Evolutionary conservation across 2,113 vertebrate genomes (phyloP), one percentile per base, ranked within the genome.

Genomic region (Lophochroa leadbeateri): DNA sequence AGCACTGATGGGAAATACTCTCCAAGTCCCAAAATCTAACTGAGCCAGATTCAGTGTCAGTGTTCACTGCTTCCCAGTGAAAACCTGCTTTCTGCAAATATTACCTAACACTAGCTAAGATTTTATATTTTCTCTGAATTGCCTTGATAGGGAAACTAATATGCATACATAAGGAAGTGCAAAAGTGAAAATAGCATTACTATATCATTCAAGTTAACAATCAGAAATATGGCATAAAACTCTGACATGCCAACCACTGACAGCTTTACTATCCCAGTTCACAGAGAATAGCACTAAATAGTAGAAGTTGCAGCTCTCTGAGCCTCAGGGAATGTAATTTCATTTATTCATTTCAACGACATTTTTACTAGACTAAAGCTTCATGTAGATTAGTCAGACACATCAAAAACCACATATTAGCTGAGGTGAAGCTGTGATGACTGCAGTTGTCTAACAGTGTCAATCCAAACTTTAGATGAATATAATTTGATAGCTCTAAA

Each of bases 401-500:
- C 88, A 91, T 87, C 52, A 85, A 88, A 96, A 96, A 24, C 35
- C 52, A 86, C 87, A 9, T 67, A 85, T 93, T 90, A 95, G 71
- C 84, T 76, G 82, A 92, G 78, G 60, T 77, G 90, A 97, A 88
- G 65, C 89, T 95, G 74, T 61, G 69, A 91, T 89, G 93, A 94
- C 72, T 84, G 60, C 71, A 80, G 49, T 77, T 96, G 92, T 94
- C 87, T 94, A 94, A 90, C 41, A 71, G 61, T 52, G 81, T 86
- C 88, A 82, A 95, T 89, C 41, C 7, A 11, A 96, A 94, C 44
- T 96, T 90, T 50, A 92, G 94, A 97, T 78, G 10, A 95, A 85
- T 96, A 75, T 88, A 96, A 97, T 93, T 90, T 95, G 57, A 71
- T 93, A 93, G 49, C 44, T 93, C 61, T 37, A 91, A 92, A 83